phyloP scores from a whole-genome alignment of 2,797 vertebrate genomes.

The Pelodytes ibericus region DNA sequence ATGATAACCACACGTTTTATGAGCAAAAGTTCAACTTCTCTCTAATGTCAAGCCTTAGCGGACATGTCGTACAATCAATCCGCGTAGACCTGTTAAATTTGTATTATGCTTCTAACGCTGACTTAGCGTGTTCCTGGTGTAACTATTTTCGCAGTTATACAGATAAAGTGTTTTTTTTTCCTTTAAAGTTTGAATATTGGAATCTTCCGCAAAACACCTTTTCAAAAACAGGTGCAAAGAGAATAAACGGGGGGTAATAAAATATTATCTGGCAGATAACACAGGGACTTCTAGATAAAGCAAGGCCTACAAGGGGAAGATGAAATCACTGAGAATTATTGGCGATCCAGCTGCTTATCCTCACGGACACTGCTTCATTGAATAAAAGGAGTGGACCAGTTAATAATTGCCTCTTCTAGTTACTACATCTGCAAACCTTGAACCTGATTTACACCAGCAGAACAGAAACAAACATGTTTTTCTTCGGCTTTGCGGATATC shows the following conservation, averaged over 20 bases:
- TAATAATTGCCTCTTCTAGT: slow-evolving; percentile 23
- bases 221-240: background rate
- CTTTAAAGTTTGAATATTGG: background rate
- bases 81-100: too few species aligned
- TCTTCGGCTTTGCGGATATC: background rate
- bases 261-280: slow-evolving; percentile 6
- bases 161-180: background rate
- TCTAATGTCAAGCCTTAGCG: too few species aligned
- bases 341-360: background rate
- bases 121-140: too few species aligned
- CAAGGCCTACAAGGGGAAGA: background rate
- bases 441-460: slow-evolving; percentile 29
- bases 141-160: too few species aligned
- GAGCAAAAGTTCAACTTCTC: too few species aligned
- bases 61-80: too few species aligned
- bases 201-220: background rate
- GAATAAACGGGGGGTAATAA: slow-evolving; percentile 4
- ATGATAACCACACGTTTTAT: too few species aligned
- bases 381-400: background rate
- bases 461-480: slow-evolving; percentile 42
- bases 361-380: slow-evolving; percentile 15
- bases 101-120: too few species aligned
- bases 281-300: slow-evolving; percentile 13
- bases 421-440: slow-evolving; percentile 26
- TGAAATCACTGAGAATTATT: background rate